Conservation (phyloP, 1,140 invertebrate genomes). For the Drosophila oshimai region DNA sequence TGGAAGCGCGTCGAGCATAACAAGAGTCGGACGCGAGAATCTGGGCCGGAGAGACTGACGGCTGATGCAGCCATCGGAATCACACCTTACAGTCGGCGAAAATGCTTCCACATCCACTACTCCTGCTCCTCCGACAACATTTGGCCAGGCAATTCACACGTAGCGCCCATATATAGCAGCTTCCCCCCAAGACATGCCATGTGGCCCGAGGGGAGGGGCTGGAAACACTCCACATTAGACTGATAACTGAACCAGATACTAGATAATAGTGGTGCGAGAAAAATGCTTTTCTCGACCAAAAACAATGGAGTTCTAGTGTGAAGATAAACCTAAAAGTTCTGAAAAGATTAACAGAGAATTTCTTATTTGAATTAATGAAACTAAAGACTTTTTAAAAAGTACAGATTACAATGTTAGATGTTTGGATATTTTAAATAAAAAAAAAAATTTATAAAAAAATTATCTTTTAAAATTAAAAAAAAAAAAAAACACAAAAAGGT, state of each 20-base stretch:
- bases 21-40: conserved; percentile 33
- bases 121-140: conserved; percentile 23
- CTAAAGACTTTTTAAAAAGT: too few species aligned
- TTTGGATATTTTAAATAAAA: too few species aligned
- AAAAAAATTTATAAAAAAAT: too few species aligned
- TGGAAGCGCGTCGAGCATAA: conserved; percentile 74
- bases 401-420: too few species aligned
- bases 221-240: conserved; percentile 33
- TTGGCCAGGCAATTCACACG: conserved; percentile 49
- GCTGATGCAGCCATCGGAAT: conserved; percentile 45
- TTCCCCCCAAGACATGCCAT: background rate
- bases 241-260: conserved; percentile 15
- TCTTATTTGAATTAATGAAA: background rate
- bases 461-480: too few species aligned
- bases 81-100: conserved; percentile 42
- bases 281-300: background rate
- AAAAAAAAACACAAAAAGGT: too few species aligned
- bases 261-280: background rate
- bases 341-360: background rate
- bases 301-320: conserved; percentile 2
- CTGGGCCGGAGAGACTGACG: conserved; percentile 12
- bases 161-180: conserved; percentile 40
- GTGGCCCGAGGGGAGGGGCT: conserved; percentile 5
- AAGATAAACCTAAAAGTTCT: background rate
- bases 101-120: background rate